phyloP scores from a whole-genome alignment of 1,140 invertebrate genomes.

The Euwallacea similis region DNA sequence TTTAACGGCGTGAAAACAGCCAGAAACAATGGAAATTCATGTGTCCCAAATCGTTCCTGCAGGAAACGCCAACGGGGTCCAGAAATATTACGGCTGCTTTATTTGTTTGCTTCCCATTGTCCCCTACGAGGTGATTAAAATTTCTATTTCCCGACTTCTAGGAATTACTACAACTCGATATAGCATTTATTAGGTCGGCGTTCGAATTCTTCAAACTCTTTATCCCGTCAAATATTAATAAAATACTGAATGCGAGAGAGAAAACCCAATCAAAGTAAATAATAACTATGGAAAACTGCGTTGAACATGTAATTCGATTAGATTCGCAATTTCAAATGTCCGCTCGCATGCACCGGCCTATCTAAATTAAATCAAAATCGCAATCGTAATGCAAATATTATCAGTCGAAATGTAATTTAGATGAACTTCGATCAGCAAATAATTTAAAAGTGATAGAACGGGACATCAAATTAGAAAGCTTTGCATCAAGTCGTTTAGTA shows the following conservation, averaged over 20 bases:
- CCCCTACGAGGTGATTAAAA: conserved; percentile 9
- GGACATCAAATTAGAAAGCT: too few species aligned
- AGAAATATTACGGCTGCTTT: conserved; percentile 27
- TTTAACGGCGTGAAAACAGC: conserved; percentile 30
- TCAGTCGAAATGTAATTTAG: conserved; percentile 26
- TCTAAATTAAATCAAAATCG: conserved; percentile 35
- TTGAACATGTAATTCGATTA: conserved; percentile 16
- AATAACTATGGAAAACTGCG: background rate
- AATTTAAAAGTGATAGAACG: background rate
- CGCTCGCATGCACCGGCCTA: conserved; percentile 25
- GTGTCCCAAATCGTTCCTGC: conserved; percentile 26
- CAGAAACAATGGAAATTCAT: conserved; percentile 34
- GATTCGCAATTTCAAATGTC: conserved; percentile 18
- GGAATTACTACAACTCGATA: background rate
- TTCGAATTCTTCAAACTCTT: background rate
- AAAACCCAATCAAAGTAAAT: conserved; percentile 1
- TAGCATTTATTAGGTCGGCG: background rate
- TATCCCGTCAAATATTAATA: background rate
- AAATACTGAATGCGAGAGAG: background rate
- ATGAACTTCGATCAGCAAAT: background rate
- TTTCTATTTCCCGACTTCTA: background rate
- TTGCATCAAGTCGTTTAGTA: too few species aligned
- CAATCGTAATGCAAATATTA: conserved; percentile 30
- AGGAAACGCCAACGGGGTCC: conserved; percentile 23
- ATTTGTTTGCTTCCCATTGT: conserved; percentile 22